Percentiles rank a stretch among this genome's conserved stretches.
Evolutionary conservation across 2,888 invertebrate genomes (phyloP).

Genomic region (Drosophila eohydei): DNA sequence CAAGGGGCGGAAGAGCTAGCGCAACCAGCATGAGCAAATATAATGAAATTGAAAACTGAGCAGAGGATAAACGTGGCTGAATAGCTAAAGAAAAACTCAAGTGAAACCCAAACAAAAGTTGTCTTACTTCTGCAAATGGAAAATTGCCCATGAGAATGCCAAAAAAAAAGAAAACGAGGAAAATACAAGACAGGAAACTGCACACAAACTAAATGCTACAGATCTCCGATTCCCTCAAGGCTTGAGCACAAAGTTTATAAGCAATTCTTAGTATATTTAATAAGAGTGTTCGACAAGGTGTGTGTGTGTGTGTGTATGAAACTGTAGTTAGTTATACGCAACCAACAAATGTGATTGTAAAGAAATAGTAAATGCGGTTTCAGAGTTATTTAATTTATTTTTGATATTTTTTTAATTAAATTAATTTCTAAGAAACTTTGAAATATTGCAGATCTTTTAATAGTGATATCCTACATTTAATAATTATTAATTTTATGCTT

Average conservation of each 20-base stretch:
- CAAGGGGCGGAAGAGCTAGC: conserved; percentile 30
- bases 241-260: conserved; percentile 58
- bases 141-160: conserved; percentile 20
- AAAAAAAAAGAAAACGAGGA: conserved; percentile 5
- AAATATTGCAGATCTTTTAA: neutral
- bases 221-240: conserved; percentile 39
- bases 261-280: conserved; percentile 61
- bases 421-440: neutral
- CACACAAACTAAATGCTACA: conserved; percentile 49
- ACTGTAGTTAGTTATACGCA: conserved; percentile 1
- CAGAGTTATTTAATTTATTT: neutral
- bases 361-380: neutral
- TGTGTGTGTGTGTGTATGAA: conserved; percentile 1
- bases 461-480: too few species aligned
- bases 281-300: conserved; percentile 28
- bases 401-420: neutral
- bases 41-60: conserved; percentile 72
- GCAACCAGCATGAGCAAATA: conserved; percentile 68
- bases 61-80: conserved; percentile 40
- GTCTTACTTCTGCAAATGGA: conserved; percentile 24
- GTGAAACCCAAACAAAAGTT: conserved; percentile 59
- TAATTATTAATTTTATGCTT: too few species aligned
- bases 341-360: conserved; percentile 11
- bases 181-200: conserved; percentile 23
- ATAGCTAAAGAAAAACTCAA: conserved; percentile 48